Conservation (phyloP, 2,888 invertebrate genomes). For the Drosophila siamana region DNA sequence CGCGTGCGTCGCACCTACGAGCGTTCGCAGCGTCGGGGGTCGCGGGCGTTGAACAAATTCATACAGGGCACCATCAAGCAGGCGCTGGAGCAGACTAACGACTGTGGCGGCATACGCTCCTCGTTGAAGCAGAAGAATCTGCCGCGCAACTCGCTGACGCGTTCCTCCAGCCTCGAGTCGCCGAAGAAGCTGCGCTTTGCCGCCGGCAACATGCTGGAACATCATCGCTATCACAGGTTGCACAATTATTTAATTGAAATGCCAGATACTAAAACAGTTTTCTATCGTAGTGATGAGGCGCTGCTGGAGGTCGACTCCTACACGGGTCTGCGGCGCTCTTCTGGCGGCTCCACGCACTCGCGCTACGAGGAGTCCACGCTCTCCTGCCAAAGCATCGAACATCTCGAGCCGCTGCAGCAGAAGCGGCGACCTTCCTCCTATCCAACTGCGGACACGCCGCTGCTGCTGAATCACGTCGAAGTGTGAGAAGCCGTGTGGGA, state of each 20-base stretch:
- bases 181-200: conserved; percentile 93
- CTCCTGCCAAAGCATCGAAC: conserved; percentile 83
- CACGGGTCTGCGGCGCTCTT: conserved; percentile 81
- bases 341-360: conserved; percentile 82
- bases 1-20: conserved; percentile 87
- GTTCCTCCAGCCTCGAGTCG: conserved; percentile 93
- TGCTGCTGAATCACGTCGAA: conserved; percentile 83
- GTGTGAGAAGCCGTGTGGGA: conserved; percentile 71
- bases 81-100: conserved; percentile 65
- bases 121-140: conserved; percentile 90
- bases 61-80: conserved; percentile 84
- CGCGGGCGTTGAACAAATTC: conserved; percentile 84
- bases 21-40: conserved; percentile 86
- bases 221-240: conserved; percentile 85
- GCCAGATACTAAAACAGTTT: not conserved
- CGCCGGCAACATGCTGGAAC: conserved; percentile 88
- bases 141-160: conserved; percentile 86
- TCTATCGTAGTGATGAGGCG: conserved; percentile 82
- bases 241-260: too few species aligned
- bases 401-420: conserved; percentile 61
- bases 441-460: conserved; percentile 84
- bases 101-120: conserved; percentile 87
- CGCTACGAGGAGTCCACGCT: conserved; percentile 83
- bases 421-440: conserved; percentile 81
- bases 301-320: conserved; percentile 84